phyloP scores from a whole-genome alignment of 2,888 invertebrate genomes.

The Amaurobius ferox region DNA sequence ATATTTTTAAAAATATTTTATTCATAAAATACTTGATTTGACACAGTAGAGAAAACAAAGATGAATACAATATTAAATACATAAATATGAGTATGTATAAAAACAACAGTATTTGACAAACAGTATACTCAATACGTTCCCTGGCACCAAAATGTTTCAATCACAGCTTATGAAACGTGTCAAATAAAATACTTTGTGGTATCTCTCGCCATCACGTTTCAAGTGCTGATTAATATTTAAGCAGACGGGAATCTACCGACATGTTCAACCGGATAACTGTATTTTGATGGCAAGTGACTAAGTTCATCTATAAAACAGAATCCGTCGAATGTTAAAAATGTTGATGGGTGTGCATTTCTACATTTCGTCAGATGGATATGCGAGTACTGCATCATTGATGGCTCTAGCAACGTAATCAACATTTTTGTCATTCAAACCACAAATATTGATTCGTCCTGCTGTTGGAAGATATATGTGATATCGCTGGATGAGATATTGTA shows the following conservation, averaged over 20 bases:
- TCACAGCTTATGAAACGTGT: neutral
- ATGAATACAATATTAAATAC: conserved; percentile 1
- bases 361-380: conserved; percentile 41
- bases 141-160: neutral
- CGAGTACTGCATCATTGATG: conserved; percentile 85
- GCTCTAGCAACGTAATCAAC: conserved; percentile 94
- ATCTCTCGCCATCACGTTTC: neutral
- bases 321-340: neutral
- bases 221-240: neutral
- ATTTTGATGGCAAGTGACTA: neutral
- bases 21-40: no score
- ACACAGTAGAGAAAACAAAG: neutral
- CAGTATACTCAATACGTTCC: neutral
- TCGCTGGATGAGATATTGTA: conserved; percentile 86
- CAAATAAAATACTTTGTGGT: neutral
- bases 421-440: conserved; percentile 92
- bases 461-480: conserved; percentile 94
- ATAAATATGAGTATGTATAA: neutral
- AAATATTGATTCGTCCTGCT: conserved; percentile 97
- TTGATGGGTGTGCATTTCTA: neutral
- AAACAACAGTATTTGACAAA: neutral
- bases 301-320: neutral
- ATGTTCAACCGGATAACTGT: neutral
- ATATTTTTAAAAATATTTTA: no score
- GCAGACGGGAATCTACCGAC: neutral